Conservation (phyloP, 2,113 vertebrate species). For the Planiliza haematocheilus region DNA sequence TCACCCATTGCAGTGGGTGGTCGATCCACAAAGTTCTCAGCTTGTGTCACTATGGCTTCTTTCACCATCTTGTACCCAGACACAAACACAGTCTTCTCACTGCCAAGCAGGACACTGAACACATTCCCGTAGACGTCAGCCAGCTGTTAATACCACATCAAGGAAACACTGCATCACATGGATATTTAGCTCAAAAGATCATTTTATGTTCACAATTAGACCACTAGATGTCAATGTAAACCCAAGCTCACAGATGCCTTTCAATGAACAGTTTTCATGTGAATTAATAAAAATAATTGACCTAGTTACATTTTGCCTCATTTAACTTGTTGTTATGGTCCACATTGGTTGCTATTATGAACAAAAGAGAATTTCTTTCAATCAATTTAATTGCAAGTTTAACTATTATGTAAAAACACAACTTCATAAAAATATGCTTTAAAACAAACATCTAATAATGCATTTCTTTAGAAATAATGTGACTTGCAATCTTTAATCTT, state of each 20-base stretch:
- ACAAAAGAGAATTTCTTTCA: no score
- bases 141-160: conserved; percentile 68
- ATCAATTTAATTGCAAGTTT: no score
- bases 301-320: no score
- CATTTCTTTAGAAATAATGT: neutral
- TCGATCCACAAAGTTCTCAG: conserved; percentile 80
- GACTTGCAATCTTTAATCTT: neutral
- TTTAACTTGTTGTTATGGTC: neutral
- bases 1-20: conserved; percentile 2
- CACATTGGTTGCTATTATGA: neutral
- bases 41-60: conserved; percentile 82
- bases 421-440: no score
- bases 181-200: no score
- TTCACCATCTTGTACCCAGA: conserved; percentile 81
- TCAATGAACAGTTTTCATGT: no score
- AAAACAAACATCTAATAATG: no score
- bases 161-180: neutral
- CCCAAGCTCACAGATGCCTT: no score
- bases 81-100: conserved; percentile 29
- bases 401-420: no score
- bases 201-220: no score
- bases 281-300: no score
- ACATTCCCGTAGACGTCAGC: conserved; percentile 81
- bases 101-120: conserved; percentile 53
- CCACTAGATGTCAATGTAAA: no score